These are phyloP conservation scores for Sebastes diaconus DNA, from an alignment of 2,797 vertebrate species.

Conservation along the genomic window DNA sequence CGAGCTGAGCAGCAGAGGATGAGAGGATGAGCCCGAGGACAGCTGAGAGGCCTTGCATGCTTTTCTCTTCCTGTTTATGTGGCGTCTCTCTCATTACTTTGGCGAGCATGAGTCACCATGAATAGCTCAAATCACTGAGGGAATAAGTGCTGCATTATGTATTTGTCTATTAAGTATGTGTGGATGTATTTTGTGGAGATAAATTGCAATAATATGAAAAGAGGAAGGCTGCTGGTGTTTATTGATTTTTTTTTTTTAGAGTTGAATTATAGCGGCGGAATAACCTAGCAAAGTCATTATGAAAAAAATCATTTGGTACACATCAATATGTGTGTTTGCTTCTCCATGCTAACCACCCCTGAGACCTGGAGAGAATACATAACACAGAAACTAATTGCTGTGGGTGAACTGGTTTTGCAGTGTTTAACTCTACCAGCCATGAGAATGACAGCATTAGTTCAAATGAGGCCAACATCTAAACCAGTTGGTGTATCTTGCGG, in stretches of 20 bases:
- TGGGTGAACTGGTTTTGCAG: neutral
- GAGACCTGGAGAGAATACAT: conserved; percentile 29
- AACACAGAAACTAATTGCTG: neutral
- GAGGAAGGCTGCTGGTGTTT: conserved; percentile 9
- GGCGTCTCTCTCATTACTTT: conserved; percentile 37
- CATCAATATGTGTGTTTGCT: conserved; percentile 37
- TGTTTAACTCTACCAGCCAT: neutral
- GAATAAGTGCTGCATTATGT: conserved; percentile 36
- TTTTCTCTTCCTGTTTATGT: conserved; percentile 41
- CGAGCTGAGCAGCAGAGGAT: neutral
- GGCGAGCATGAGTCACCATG: conserved; percentile 51
- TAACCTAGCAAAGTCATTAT: conserved; percentile 35
- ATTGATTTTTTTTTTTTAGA: conserved; percentile 37
- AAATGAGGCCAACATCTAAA: neutral
- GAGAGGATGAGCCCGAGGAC: conserved; percentile 4
- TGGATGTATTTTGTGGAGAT: conserved; percentile 35
- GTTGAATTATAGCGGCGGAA: conserved; percentile 39
- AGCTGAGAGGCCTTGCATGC: neutral
- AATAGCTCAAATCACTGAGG: conserved; percentile 22
- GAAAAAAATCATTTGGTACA: conserved; percentile 16
- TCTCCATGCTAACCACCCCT: neutral
- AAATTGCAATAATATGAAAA: conserved; percentile 45
- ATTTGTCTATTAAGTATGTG: conserved; percentile 31
- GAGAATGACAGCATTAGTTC: neutral
- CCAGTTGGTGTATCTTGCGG: neutral